A percentile compares a stretch with the other conserved stretches of the same genome.
phyloP scores from a whole-genome alignment of 1,140 invertebrate genomes.

The Trichomalopsis sarcophagae region DNA sequence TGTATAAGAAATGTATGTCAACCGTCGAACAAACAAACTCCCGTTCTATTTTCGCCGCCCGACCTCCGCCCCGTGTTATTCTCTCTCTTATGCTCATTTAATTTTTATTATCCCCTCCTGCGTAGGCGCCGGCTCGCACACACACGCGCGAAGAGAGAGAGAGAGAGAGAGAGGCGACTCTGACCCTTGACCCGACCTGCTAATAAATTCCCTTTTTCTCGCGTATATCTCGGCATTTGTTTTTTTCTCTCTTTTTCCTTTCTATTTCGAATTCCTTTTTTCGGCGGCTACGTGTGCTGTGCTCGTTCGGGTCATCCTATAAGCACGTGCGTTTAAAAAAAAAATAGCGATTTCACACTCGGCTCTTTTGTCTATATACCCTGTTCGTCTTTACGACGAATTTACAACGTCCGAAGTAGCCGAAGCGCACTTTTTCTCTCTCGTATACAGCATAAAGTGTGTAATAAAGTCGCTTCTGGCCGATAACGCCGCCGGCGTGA shows the following conservation, averaged over 20 bases:
- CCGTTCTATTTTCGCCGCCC: constrained; percentile 15
- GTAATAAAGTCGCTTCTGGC: too few relatives aligned
- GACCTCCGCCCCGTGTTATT: not conserved
- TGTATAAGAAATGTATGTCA: constrained; percentile 27
- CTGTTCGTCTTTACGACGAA: too few relatives aligned
- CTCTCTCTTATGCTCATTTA: not conserved
- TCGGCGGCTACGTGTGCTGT: constrained; percentile 14
- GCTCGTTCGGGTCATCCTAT: not conserved
- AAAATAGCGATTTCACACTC: too few relatives aligned
- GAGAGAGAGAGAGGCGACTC: not conserved
- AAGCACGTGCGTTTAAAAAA: too few relatives aligned
- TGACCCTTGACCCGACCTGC: constrained; percentile 27
- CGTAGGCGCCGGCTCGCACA: not conserved
- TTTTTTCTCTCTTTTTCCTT: constrained; percentile 47
- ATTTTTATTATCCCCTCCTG: constrained; percentile 25
- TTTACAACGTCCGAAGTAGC: too few relatives aligned
- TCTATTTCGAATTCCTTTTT: constrained; percentile 9
- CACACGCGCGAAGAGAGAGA: not conserved
- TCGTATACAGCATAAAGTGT: too few relatives aligned
- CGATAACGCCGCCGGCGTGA: too few relatives aligned
- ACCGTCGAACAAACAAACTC: constrained; percentile 16
- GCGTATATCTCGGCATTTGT: not conserved
- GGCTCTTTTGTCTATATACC: too few relatives aligned
- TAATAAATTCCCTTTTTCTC: constrained; percentile 36
- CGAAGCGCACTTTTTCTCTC: too few relatives aligned